A percentile compares a stretch with the other conserved stretches of the same genome.
These are phyloP conservation scores for Nomada fabriciana DNA, from an alignment of 2,888 invertebrate genomes.

Conservation along the genomic window DNA sequence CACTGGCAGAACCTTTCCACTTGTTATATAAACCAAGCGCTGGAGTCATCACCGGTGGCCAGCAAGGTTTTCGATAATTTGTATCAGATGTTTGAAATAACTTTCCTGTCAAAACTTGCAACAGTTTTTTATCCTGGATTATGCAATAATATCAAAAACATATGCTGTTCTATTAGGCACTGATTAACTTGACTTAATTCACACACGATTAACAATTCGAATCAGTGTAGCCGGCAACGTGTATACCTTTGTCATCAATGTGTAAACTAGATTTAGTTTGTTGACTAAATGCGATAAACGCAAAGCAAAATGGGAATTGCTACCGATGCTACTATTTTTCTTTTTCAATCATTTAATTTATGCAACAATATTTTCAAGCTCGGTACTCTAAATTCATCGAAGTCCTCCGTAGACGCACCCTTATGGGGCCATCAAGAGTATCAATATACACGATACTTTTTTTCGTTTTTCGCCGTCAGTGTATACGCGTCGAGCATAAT, in stretches of 20 bases:
- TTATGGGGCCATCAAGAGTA: background rate
- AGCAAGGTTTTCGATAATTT: constrained; percentile 4
- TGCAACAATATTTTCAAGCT: background rate
- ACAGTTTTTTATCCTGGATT: background rate
- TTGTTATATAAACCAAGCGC: background rate
- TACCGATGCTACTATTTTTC: too few species aligned
- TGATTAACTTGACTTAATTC: background rate
- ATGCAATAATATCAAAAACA: background rate
- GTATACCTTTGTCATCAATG: background rate
- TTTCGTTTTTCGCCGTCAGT: too few species aligned
- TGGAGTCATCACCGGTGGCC: background rate
- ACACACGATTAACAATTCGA: background rate
- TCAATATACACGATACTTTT: background rate
- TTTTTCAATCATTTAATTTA: background rate
- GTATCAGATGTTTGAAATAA: background rate
- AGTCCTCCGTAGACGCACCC: background rate
- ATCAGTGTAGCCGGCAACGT: background rate
- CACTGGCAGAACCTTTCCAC: background rate
- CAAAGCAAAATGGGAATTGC: too few species aligned
- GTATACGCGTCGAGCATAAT: background rate
- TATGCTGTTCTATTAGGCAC: background rate
- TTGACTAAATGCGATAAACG: constrained; percentile 15
- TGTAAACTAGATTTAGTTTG: background rate
- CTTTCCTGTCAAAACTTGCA: background rate
- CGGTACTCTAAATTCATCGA: background rate